Percentiles rank a stretch among this genome's conserved stretches.
phyloP scores from a whole-genome alignment of 2,888 invertebrate species.

The Melolontha melolontha region DNA sequence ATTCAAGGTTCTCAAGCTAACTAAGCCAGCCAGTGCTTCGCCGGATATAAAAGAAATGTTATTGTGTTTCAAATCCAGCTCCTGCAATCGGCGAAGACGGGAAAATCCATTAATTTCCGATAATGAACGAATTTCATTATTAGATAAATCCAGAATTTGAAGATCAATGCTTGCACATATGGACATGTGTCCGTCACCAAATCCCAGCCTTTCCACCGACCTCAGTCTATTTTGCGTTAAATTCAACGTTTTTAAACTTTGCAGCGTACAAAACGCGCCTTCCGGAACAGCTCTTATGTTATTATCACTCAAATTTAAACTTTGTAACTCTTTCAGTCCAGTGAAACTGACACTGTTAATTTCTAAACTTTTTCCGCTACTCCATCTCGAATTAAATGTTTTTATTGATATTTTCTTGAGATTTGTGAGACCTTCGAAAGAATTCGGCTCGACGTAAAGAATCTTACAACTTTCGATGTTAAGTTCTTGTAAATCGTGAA shows the following conservation, averaged over 20 bases:
- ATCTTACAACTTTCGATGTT: conserved; percentile 85
- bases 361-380: conserved; percentile 79
- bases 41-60: conserved; percentile 83
- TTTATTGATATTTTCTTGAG: conserved; percentile 83
- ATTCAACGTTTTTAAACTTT: conserved; percentile 85
- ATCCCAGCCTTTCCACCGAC: conserved; percentile 81
- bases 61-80: conserved; percentile 85
- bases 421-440: conserved; percentile 84
- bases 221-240: conserved; percentile 86
- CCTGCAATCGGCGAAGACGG: conserved; percentile 81
- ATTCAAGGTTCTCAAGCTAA: conserved; percentile 84
- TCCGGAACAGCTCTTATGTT: conserved; percentile 85
- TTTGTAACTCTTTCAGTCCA: conserved; percentile 83
- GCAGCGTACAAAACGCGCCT: conserved; percentile 82
- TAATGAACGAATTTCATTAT: conserved; percentile 80
- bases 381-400: conserved; percentile 86
- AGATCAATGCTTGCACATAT: conserved; percentile 78
- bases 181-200: conserved; percentile 66
- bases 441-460: conserved; percentile 78
- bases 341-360: conserved; percentile 78
- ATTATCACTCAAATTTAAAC: conserved; percentile 84
- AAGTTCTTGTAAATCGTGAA: conserved; percentile 81
- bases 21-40: conserved; percentile 83
- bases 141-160: conserved; percentile 82
- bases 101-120: conserved; percentile 80